These are phyloP conservation scores for Meteorus cinctellus DNA, from an alignment of 2,888 invertebrate genomes.

Conservation along the genomic window DNA sequence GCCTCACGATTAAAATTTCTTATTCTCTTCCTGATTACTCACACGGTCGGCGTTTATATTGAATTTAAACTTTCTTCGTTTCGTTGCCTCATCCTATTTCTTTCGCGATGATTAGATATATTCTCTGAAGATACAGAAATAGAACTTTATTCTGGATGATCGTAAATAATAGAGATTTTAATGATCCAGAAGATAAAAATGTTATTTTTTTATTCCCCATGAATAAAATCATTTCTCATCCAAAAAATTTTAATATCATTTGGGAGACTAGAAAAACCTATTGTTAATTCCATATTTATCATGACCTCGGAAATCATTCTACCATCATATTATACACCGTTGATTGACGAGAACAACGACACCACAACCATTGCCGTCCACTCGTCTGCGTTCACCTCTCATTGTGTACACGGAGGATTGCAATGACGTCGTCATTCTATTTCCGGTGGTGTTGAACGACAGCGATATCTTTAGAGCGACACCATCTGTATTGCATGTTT, in stretches of 20 bases:
- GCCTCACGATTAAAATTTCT: no score
- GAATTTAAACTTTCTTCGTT: no score
- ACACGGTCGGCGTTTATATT: no score
- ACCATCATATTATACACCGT: neutral
- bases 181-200: neutral
- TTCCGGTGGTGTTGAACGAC: constrained; percentile 64
- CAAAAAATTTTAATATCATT: no score
- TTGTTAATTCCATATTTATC: neutral
- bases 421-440: constrained; percentile 68
- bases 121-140: neutral
- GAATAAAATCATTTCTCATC: neutral
- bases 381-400: constrained; percentile 38
- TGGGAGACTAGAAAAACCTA: no score
- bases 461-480: constrained; percentile 69
- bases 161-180: neutral
- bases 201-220: neutral
- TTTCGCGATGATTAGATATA: neutral
- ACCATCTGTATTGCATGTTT: constrained; percentile 58
- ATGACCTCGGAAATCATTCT: neutral
- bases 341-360: constrained; percentile 24
- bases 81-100: neutral
- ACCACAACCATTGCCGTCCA: constrained; percentile 14
- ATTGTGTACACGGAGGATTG: constrained; percentile 51
- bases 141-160: neutral
- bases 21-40: no score